A percentile compares a stretch with the other conserved stretches of the same genome.
Conservation (phyloP, 2,113 vertebrate genomes). For the Calidris pugnax region DNA sequence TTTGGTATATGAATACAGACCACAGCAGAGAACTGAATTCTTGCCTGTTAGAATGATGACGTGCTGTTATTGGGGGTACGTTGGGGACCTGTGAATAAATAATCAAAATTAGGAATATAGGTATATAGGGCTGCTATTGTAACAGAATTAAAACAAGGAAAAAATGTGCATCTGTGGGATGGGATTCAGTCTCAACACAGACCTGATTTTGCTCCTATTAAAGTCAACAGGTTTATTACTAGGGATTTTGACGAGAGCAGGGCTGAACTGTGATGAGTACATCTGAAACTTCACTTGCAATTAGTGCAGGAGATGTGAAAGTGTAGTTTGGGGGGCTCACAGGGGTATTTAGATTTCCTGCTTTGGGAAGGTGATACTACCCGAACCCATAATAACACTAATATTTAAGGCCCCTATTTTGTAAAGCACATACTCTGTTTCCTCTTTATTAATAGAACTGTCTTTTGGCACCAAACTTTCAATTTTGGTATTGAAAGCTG, state of each 20-base stretch:
- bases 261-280: accelerated
- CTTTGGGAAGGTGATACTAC: background rate
- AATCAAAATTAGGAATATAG: background rate
- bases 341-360: background rate
- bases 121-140: background rate
- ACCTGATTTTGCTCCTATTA: background rate
- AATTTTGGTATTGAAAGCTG: background rate
- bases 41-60: background rate
- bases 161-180: background rate
- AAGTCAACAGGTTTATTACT: background rate
- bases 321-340: background rate
- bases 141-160: background rate
- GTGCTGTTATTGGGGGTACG: background rate
- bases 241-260: accelerated
- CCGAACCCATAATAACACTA: background rate
- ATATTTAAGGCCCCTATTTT: background rate
- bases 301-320: background rate
- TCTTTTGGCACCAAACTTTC: background rate
- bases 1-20: background rate
- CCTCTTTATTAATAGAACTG: background rate
- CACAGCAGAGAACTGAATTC: background rate
- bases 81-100: background rate
- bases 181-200: background rate
- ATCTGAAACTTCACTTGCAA: background rate
- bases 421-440: background rate